These are phyloP conservation scores for Kryptolebias marmoratus DNA, from an alignment of 2,113 vertebrate genomes.

Conservation along the genomic window DNA sequence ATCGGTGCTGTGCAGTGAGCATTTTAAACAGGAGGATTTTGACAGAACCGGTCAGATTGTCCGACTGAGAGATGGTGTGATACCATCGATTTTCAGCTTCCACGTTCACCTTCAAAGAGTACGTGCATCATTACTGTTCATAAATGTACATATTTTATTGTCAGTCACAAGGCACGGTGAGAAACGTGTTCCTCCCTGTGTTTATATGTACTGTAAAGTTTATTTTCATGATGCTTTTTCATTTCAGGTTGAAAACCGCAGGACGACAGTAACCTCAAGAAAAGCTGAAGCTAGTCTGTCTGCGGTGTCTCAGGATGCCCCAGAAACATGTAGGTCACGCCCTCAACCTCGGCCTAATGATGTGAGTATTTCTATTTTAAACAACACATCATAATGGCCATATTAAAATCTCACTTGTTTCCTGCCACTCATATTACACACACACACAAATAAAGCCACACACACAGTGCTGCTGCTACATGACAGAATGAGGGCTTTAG, in stretches of 20 bases:
- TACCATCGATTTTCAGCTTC: slow-evolving; percentile 1
- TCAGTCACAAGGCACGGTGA: too few species aligned
- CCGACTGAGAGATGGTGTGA: background rate
- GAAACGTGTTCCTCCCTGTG: background rate
- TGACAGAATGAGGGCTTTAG: too few species aligned
- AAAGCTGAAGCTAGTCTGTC: background rate
- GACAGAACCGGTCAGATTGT: slow-evolving; percentile 6
- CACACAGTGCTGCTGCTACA: background rate
- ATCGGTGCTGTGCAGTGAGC: background rate
- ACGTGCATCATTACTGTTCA: background rate
- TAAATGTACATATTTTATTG: background rate
- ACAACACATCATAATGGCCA: too few species aligned
- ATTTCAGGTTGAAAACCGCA: too few species aligned
- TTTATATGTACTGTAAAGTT: too few species aligned
- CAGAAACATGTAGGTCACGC: too few species aligned
- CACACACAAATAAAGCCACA: too few species aligned
- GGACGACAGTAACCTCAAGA: background rate
- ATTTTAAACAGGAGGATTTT: background rate
- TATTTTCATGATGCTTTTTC: too few species aligned
- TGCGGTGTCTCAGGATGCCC: background rate
- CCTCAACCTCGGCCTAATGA: background rate
- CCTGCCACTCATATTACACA: background rate
- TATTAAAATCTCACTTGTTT: background rate
- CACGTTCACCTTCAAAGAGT: background rate
- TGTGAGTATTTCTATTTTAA: background rate